These are phyloP conservation scores for Acipenser transmontanus DNA, from an alignment of 2,797 vertebrate genomes.

Conservation along the genomic window DNA sequence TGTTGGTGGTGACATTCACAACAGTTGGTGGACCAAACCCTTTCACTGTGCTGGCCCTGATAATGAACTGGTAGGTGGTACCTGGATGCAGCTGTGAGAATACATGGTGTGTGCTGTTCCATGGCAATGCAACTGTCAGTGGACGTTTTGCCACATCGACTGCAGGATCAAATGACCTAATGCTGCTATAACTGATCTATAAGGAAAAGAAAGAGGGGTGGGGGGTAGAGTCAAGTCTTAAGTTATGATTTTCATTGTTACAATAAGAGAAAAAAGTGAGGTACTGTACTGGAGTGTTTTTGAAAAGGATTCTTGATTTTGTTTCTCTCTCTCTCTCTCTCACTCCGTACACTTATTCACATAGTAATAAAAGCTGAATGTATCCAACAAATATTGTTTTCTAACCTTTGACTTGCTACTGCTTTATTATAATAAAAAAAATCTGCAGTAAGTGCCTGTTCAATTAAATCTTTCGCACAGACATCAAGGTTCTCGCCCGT, in stretches of 20 bases:
- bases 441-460: background rate
- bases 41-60: slow-evolving; percentile 88
- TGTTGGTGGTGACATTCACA: slow-evolving; percentile 94
- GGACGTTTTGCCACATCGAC: slow-evolving; percentile 82
- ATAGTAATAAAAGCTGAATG: too few species aligned
- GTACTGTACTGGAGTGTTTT: too few species aligned
- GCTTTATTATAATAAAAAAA: background rate
- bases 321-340: too few species aligned
- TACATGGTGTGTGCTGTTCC: slow-evolving; percentile 82
- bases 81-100: slow-evolving; percentile 91
- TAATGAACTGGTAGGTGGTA: slow-evolving; percentile 90
- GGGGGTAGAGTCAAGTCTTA: too few species aligned
- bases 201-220: slow-evolving; percentile 15
- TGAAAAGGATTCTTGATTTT: too few species aligned
- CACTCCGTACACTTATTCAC: too few species aligned
- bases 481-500: background rate
- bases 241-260: too few species aligned
- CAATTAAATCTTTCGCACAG: background rate
- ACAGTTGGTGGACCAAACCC: slow-evolving; percentile 85
- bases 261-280: too few species aligned
- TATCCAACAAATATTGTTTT: too few species aligned
- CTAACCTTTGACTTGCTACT: too few species aligned
- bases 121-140: slow-evolving; percentile 78
- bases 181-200: slow-evolving; percentile 87
- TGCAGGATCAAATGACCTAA: slow-evolving; percentile 90